Evolutionary conservation across 2,113 vertebrate species (phyloP).

Genomic region (Platichthys flesus): DNA sequence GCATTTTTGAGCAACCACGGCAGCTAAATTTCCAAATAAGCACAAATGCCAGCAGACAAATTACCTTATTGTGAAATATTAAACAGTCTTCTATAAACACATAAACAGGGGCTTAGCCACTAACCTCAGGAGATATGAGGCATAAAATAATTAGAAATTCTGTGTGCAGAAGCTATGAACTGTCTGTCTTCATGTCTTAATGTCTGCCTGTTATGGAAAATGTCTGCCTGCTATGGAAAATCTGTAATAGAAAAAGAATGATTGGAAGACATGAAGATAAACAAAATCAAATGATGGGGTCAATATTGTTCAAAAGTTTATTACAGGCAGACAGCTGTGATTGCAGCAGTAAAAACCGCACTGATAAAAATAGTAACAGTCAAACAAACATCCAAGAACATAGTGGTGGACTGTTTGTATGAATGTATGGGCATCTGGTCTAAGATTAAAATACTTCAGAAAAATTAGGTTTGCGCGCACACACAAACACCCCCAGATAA

Average conservation of each 20-base stretch:
- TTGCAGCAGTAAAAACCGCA: neutral
- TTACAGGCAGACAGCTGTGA: too few species aligned
- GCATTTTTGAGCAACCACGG: neutral
- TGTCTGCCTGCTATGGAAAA: too few species aligned
- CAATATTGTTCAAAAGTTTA: neutral
- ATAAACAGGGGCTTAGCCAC: neutral
- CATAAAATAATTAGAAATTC: neutral
- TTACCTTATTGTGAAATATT: too few species aligned
- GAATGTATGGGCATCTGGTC: neutral
- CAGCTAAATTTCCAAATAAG: neutral
- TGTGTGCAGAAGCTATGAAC: neutral
- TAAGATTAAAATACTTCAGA: constrained; percentile 8
- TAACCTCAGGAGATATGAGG: neutral
- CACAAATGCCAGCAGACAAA: neutral
- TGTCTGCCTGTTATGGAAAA: too few species aligned
- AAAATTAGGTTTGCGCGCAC: neutral
- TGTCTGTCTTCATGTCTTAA: too few species aligned
- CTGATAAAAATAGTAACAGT: neutral
- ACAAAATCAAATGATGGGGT: neutral
- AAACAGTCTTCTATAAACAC: too few species aligned
- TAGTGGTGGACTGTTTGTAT: constrained; percentile 4
- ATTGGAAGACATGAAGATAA: neutral
- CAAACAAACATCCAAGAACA: neutral
- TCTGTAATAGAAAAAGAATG: too few species aligned
- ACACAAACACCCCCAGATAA: too few species aligned